phyloP scores from a whole-genome alignment of 1,140 invertebrate species.

The Antheraea pernyi region DNA sequence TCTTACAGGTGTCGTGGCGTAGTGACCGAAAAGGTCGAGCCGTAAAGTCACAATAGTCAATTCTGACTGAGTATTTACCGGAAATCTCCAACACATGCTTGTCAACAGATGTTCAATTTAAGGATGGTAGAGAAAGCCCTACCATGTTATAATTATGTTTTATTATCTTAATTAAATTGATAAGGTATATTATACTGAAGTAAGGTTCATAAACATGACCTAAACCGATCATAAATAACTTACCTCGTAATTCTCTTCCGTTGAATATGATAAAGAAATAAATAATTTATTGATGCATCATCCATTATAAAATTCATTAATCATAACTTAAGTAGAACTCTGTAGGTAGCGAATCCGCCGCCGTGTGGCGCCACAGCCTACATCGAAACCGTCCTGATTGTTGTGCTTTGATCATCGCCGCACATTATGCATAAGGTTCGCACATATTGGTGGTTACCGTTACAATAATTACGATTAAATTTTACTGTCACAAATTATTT shows the following conservation, averaged over 20 bases:
- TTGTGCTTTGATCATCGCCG: slow-evolving; percentile 10
- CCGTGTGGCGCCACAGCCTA: slow-evolving; percentile 6
- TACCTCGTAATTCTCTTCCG: neutral
- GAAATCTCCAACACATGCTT: no score
- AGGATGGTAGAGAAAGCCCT: no score
- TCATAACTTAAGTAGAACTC: slow-evolving; percentile 9
- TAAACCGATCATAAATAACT: neutral
- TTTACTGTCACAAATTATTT: neutral
- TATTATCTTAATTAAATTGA: neutral
- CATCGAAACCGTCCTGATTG: slow-evolving; percentile 6
- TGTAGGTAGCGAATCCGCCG: neutral
- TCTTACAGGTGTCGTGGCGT: no score
- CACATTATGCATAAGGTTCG: slow-evolving; percentile 4
- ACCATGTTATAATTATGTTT: no score
- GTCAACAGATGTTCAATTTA: no score
- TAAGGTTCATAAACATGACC: neutral
- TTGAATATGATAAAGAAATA: neutral
- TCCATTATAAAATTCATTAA: slow-evolving; percentile 14
- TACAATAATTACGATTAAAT: neutral
- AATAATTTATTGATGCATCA: slow-evolving; percentile 12
- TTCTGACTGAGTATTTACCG: no score
- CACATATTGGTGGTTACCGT: neutral
- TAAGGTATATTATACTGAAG: neutral
- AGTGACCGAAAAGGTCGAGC: no score
- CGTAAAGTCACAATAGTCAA: no score